Evolutionary conservation across 1,140 invertebrate genomes (phyloP).

Genomic region (Bombus soroeensis): DNA sequence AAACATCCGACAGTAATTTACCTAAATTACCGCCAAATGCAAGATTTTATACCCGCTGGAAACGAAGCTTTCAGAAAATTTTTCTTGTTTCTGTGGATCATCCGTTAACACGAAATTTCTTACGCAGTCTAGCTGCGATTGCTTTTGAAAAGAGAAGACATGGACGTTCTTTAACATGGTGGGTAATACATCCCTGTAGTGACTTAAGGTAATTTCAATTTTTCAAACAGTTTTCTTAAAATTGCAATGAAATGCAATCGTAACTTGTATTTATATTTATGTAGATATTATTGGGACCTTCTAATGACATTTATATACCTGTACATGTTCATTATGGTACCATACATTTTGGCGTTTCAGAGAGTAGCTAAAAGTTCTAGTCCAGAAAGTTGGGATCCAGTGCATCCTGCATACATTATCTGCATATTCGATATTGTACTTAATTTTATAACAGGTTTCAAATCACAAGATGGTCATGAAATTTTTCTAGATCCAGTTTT

Average conservation of each 20-base stretch:
- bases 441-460: conserved; percentile 74
- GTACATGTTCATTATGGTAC: conserved; percentile 69
- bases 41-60: conserved; percentile 57
- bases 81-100: conserved; percentile 68
- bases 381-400: conserved; percentile 34
- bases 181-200: conserved; percentile 76
- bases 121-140: conserved; percentile 71
- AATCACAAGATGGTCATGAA: conserved; percentile 61
- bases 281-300: conserved; percentile 73
- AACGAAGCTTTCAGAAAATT: conserved; percentile 69
- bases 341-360: conserved; percentile 68
- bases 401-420: conserved; percentile 59
- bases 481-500: conserved; percentile 68
- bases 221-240: background rate
- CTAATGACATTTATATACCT: conserved; percentile 70
- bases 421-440: conserved; percentile 71
- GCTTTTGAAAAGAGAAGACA: conserved; percentile 73
- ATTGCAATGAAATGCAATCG: background rate
- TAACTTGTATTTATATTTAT: conserved; percentile 13
- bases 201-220: conserved; percentile 59
- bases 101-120: conserved; percentile 64
- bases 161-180: conserved; percentile 68
- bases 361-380: conserved; percentile 58
- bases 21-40: conserved; percentile 73
- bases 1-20: conserved; percentile 69